Evolutionary conservation across 1,140 invertebrate species (phyloP).

Genomic region (Zaprionus nigranus): DNA sequence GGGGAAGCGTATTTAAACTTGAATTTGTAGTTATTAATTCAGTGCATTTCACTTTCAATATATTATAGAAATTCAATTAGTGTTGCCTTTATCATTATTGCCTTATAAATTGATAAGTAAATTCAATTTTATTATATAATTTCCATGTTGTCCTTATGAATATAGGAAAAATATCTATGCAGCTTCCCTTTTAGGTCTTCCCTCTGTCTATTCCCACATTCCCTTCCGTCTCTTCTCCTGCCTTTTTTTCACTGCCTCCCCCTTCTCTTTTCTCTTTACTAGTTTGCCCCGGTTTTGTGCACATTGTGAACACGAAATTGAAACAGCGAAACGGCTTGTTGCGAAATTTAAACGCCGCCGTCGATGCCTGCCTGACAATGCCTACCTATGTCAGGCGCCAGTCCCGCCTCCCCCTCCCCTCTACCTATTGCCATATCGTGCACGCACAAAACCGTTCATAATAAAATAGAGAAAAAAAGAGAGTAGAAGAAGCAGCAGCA

Average conservation of each 20-base stretch:
- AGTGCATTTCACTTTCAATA: background rate
- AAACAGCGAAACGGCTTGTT: conserved; percentile 54
- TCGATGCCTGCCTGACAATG: conserved; percentile 28
- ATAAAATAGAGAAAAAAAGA: conserved; percentile 62
- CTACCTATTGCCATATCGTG: background rate
- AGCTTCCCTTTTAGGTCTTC: background rate
- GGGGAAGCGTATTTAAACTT: background rate
- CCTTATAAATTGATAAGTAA: background rate
- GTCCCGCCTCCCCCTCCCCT: background rate
- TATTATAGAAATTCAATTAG: background rate
- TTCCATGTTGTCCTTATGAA: background rate
- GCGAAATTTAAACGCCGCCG: conserved; percentile 47
- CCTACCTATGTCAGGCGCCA: conserved; percentile 22
- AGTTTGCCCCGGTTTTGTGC: conserved; percentile 36
- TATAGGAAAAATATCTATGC: background rate
- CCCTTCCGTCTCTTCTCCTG: background rate
- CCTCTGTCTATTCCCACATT: too few species aligned
- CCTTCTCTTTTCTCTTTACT: background rate
- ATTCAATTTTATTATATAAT: background rate
- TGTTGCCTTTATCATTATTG: background rate
- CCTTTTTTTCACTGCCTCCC: background rate
- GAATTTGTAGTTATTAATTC: background rate
- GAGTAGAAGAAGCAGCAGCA: conserved; percentile 26
- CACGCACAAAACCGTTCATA: conserved; percentile 80
- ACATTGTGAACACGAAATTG: conserved; percentile 50